Evolutionary conservation across 2,113 vertebrate genomes (phyloP).

Genomic region (Antennarius striatus): DNA sequence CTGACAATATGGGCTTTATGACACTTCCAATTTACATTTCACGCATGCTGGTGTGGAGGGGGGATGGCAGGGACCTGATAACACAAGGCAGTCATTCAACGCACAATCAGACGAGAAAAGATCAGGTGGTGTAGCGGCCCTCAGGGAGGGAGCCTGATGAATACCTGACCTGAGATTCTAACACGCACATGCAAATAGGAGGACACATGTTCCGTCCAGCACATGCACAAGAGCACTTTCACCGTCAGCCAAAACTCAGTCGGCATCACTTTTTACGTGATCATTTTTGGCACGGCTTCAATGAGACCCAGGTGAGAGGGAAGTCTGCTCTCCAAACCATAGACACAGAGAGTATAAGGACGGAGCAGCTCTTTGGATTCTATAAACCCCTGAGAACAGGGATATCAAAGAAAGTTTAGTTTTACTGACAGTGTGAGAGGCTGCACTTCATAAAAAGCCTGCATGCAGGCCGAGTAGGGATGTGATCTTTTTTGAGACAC

Average conservation of each 20-base stretch:
- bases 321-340: constrained; percentile 50
- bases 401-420: no score
- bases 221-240: not conserved
- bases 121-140: constrained; percentile 38
- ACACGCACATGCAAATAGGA: constrained; percentile 2
- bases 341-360: constrained; percentile 53
- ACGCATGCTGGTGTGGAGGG: constrained; percentile 26
- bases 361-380: constrained; percentile 47
- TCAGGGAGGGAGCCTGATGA: constrained; percentile 28
- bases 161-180: constrained; percentile 50
- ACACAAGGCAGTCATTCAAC: constrained; percentile 64
- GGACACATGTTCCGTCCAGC: no score
- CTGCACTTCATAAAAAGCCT: no score
- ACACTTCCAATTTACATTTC: constrained; percentile 68
- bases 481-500: no score
- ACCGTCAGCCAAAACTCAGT: constrained; percentile 5
- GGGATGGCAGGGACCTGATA: constrained; percentile 29
- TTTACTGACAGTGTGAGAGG: no score
- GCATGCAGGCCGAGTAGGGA: no score
- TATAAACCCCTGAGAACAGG: constrained; percentile 35
- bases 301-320: constrained; percentile 60
- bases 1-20: constrained; percentile 61
- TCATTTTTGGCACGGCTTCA: constrained; percentile 68
- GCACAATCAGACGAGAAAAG: constrained; percentile 28
- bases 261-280: constrained; percentile 43